phyloP scores from a whole-genome alignment of 1,140 invertebrate species.

The Cydia splendana region DNA sequence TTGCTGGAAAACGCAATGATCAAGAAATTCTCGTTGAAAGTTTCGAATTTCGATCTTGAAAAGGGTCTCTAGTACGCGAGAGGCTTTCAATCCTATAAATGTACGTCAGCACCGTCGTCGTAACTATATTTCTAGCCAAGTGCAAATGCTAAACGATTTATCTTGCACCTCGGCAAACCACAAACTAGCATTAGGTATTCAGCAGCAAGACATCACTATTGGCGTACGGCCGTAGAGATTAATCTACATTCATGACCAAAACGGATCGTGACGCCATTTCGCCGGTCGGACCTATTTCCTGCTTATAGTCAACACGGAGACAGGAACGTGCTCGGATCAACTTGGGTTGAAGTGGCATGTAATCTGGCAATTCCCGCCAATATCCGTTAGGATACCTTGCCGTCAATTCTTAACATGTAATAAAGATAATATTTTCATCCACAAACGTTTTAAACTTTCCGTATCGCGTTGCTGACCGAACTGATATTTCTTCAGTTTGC shows the following conservation, averaged over 20 bases:
- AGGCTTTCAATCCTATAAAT: not conserved
- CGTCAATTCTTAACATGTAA: too few species aligned
- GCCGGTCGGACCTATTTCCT: conserved; percentile 64
- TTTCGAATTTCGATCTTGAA: too few species aligned
- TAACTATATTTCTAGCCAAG: not conserved
- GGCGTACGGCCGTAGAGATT: conserved; percentile 54
- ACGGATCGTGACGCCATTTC: conserved; percentile 71
- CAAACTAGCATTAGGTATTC: conserved; percentile 35
- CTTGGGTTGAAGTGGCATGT: not conserved
- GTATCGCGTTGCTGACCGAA: too few species aligned
- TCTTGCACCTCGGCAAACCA: conserved; percentile 10
- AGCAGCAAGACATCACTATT: conserved; percentile 43
- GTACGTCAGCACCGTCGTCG: not conserved
- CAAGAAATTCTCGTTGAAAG: too few species aligned
- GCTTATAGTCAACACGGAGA: conserved; percentile 49
- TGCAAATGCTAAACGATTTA: conserved; percentile 24
- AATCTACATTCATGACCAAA: conserved; percentile 73
- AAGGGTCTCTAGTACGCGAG: not conserved
- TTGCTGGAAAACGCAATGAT: too few species aligned
- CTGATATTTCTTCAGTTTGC: too few species aligned
- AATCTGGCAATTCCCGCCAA: not conserved
- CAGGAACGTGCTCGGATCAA: conserved; percentile 21
- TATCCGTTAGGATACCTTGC: not conserved
- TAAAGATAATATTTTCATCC: too few species aligned
- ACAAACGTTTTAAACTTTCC: too few species aligned